These are phyloP conservation scores for Hippopotamyrus pictus DNA, from an alignment of 2,797 vertebrate species.

Conservation along the genomic window DNA sequence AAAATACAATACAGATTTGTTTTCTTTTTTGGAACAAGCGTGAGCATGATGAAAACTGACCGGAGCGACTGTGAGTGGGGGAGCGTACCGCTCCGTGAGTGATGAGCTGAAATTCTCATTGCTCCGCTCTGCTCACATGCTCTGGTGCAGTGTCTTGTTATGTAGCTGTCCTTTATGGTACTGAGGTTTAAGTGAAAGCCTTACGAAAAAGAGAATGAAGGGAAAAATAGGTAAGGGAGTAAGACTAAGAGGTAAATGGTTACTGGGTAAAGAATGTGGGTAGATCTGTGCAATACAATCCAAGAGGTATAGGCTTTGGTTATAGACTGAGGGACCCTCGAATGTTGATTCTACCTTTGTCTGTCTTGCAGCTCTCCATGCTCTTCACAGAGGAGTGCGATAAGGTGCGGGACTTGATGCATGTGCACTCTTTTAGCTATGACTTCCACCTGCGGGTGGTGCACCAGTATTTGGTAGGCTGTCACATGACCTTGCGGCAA, in stretches of 20 bases:
- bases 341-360: not conserved
- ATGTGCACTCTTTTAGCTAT: slow-evolving; percentile 96
- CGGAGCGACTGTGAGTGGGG: no score
- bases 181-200: not conserved
- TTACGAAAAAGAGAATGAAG: not conserved
- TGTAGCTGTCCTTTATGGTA: not conserved
- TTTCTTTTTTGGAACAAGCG: not conserved
- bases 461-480: slow-evolving; percentile 88
- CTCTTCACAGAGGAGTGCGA: slow-evolving; percentile 98
- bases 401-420: slow-evolving; percentile 95
- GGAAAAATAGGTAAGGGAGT: not conserved
- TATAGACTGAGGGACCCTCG: not conserved
- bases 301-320: not conserved
- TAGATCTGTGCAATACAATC: not conserved
- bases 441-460: slow-evolving; percentile 95
- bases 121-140: not conserved
- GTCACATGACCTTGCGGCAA: slow-evolving; percentile 85
- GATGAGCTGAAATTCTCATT: not conserved
- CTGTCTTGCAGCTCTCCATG: slow-evolving; percentile 80
- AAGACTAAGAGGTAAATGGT: not conserved
- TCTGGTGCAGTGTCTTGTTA: not conserved
- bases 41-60: no score
- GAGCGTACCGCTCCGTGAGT: not conserved
- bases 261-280: not conserved
- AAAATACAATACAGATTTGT: not conserved